Evolutionary conservation across 2,888 invertebrate genomes (phyloP).

Genomic region (Leucophora obtusa): DNA sequence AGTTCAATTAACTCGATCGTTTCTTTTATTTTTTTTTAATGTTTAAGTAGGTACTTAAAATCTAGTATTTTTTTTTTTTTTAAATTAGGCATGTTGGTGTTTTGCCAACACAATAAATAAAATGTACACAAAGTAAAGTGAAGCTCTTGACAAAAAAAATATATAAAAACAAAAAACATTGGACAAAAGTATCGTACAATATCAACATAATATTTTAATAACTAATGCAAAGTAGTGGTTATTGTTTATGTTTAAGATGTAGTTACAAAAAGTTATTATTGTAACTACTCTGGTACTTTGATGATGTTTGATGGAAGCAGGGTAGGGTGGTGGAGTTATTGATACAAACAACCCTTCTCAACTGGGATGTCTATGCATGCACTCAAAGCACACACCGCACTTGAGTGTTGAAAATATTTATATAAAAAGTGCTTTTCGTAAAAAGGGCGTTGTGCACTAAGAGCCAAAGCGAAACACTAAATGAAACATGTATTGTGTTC

Average conservation of each 20-base stretch:
- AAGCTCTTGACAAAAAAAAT: slow-evolving; percentile 30
- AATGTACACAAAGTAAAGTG: slow-evolving; percentile 21
- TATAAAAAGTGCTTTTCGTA: slow-evolving; percentile 32
- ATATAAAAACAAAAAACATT: slow-evolving; percentile 14
- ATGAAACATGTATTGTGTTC: slow-evolving; percentile 11
- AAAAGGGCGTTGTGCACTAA: slow-evolving; percentile 44
- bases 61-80: not conserved
- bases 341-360: slow-evolving; percentile 41
- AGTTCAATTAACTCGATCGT: slow-evolving; percentile 19
- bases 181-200: not conserved
- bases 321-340: slow-evolving; percentile 1
- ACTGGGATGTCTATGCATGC: slow-evolving; percentile 19
- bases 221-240: slow-evolving; percentile 61
- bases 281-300: slow-evolving; percentile 14
- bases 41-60: slow-evolving; percentile 12
- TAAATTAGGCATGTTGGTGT: slow-evolving; percentile 36
- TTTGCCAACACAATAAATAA: slow-evolving; percentile 2
- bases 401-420: slow-evolving; percentile 54
- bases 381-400: slow-evolving; percentile 39
- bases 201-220: slow-evolving; percentile 43
- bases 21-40: not conserved
- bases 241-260: slow-evolving; percentile 60
- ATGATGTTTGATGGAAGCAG: not conserved
- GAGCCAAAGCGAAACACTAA: not conserved
- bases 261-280: slow-evolving; percentile 49